Conservation (phyloP, 2,113 vertebrate genomes). For the Azemiops feae region DNA sequence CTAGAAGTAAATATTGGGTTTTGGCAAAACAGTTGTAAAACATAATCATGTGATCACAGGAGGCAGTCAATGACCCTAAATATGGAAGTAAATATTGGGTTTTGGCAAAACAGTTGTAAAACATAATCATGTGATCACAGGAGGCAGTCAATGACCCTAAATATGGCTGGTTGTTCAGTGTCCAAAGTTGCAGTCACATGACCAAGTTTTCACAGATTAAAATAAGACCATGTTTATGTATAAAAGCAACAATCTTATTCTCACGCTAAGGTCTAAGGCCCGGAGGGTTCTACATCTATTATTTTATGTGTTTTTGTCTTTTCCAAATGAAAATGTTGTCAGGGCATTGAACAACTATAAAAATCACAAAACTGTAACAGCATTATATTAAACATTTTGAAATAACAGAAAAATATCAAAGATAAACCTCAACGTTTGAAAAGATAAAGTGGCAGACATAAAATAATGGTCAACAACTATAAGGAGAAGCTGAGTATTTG, state of each 20-base stretch:
- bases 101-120: not conserved
- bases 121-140: not conserved
- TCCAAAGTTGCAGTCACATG: not conserved
- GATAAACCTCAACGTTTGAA: not conserved
- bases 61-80: no score
- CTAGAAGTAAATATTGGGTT: not conserved
- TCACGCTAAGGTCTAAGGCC: not conserved
- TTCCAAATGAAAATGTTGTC: not conserved
- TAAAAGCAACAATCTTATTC: not conserved
- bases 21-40: no score
- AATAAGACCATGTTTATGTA: not conserved
- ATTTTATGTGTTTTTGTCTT: not conserved
- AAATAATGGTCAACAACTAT: not conserved
- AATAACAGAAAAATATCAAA: not conserved
- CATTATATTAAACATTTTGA: not conserved
- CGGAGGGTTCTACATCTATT: not conserved
- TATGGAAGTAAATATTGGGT: not conserved
- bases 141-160: no score
- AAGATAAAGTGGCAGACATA: not conserved
- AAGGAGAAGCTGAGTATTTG: not conserved
- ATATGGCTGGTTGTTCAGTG: not conserved
- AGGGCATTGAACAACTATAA: not conserved
- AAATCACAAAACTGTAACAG: not conserved
- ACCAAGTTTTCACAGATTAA: not conserved
- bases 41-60: no score